A percentile compares a stretch with the other conserved stretches of the same genome.
Conservation (phyloP, 2,888 invertebrate species). For the Acleris sparsana region DNA sequence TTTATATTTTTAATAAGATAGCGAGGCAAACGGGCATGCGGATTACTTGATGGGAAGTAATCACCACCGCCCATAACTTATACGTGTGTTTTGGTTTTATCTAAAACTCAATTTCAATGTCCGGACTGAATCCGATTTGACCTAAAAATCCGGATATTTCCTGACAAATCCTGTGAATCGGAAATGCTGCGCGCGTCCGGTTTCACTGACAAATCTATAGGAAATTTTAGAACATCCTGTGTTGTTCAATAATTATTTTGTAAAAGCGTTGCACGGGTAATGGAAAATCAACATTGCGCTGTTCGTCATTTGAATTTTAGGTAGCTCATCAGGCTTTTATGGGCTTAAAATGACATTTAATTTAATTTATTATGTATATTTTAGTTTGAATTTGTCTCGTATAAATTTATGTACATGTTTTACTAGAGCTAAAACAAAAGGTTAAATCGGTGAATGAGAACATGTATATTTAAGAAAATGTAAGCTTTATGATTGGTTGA, state of each 20-base stretch:
- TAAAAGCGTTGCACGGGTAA: not conserved
- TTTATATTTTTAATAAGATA: no score
- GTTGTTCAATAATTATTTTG: not conserved
- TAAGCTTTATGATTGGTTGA: no score
- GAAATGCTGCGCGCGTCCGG: constrained; percentile 13
- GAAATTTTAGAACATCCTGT: not conserved
- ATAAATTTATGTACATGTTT: no score
- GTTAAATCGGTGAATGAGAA: no score
- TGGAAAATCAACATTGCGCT: constrained; percentile 1
- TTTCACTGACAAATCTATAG: constrained; percentile 5
- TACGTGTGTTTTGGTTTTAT: not conserved
- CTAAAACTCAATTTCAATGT: constrained; percentile 28
- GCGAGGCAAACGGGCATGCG: no score
- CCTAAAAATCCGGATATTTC: constrained; percentile 25
- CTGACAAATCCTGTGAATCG: constrained; percentile 17
- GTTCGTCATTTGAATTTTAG: constrained; percentile 1
- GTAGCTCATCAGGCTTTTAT: not conserved
- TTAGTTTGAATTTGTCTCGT: no score
- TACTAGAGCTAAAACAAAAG: no score
- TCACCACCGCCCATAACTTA: not conserved
- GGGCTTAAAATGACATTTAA: no score
- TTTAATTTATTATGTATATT: no score
- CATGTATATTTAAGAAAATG: no score
- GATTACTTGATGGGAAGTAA: no score
- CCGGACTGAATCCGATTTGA: constrained; percentile 14